phyloP scores from a whole-genome alignment of 2,888 invertebrate genomes.

The Oscheius myriophilus region DNA sequence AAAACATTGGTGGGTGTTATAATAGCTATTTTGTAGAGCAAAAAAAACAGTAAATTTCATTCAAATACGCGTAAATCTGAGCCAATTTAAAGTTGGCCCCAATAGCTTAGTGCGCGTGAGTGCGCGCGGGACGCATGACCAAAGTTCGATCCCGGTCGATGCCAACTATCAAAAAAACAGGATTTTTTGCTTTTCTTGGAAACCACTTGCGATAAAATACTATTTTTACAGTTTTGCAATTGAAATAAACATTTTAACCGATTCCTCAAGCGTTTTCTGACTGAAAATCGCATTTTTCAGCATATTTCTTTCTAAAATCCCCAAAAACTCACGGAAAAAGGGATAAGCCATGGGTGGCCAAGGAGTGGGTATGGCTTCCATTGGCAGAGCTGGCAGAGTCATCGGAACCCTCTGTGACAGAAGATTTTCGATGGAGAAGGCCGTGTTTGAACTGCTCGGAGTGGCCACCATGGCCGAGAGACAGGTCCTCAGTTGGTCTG shows the following conservation, averaged over 20 bases:
- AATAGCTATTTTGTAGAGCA: too few species aligned
- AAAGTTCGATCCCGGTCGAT: neutral
- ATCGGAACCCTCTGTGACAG: conserved; percentile 20
- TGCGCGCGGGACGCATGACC: neutral
- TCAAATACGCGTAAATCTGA: too few species aligned
- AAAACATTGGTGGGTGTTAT: too few species aligned
- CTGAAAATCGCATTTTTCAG: neutral
- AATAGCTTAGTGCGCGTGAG: neutral
- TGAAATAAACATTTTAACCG: too few species aligned
- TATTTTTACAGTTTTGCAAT: too few species aligned
- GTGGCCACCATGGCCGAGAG: conserved; percentile 27
- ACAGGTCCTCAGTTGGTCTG: conserved; percentile 25
- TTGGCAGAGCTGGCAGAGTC: conserved; percentile 15
- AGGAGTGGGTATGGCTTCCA: conserved; percentile 16
- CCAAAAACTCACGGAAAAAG: conserved; percentile 28
- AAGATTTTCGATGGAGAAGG: conserved; percentile 31
- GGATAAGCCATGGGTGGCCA: conserved; percentile 28
- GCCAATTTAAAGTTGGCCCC: too few species aligned
- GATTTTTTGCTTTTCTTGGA: neutral
- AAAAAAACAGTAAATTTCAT: too few species aligned
- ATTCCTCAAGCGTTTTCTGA: too few species aligned
- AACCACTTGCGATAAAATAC: too few species aligned
- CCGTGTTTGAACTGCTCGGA: conserved; percentile 24
- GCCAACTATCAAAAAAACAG: neutral
- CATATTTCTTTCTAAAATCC: neutral